Evolutionary conservation across 2,888 invertebrate species (phyloP), one percentile per base, ranked within the genome.

Genomic region (Cryptophagus acutangulus): DNA sequence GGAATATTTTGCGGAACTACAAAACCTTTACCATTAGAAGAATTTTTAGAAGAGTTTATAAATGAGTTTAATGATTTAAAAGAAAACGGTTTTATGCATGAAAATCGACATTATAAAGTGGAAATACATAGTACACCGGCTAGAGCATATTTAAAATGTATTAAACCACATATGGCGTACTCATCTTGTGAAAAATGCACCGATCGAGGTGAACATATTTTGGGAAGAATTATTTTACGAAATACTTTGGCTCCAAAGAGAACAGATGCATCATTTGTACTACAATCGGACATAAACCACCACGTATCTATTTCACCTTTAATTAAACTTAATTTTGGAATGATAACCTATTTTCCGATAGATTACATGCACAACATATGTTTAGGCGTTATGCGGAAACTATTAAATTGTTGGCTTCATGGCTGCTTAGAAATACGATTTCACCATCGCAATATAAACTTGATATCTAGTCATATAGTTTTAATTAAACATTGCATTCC

Each of bases 301-400:
- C 20, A 37, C 17, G 10, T 37, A 17, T 25, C 28, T 14, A 24
- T 10, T 25, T 35, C 34, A 9, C 40, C 40, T 14, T 40, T 40
- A 15, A 15, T 34, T 6, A 35, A 40, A 10, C 16, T 35, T 15
- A 9, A 10, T 14, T 34, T 40, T n/a, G 34, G 34, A n/a, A 14
- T 40, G 20, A 30, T 40, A 18, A 29, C 28, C n/a, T 12, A 17
- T 36, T 35, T 39, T 17, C 43, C 38, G 8, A 36, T 43, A 10
- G 43, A 43, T 25, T 43, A 43, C 14, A 40, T 43, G 43, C 43
- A 43, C 28, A 16, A 20, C 17, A 24, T 29, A 20, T 43, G 43
- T 35, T 16, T 43, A 17, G 39, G 40, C n/a, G 36, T 43, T 6
- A 33, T 33, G 26, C 30, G 24, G 17, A 40, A 40, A 14, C 35